Evolutionary conservation across 2,888 invertebrate genomes (phyloP), one percentile per base, ranked within the genome.

Genomic region (Galerucella pusilla): DNA sequence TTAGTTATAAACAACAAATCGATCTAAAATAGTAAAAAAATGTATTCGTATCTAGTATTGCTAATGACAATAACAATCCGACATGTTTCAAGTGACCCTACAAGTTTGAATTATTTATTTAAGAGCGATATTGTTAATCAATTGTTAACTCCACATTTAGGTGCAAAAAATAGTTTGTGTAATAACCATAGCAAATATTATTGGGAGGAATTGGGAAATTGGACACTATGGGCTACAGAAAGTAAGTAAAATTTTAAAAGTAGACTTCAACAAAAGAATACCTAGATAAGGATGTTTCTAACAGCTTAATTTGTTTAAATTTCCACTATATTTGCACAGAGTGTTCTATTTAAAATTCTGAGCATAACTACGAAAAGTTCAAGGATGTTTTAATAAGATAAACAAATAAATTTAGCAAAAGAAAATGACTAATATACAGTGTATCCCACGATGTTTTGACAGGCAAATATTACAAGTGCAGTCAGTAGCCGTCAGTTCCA

Each of bases 181-280:
- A 73, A 79, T 59, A 81, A 83, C 64, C 82, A 84, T 73, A 84
- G 81, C 69, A 65, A 76, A 65, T 79, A 80, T 65, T 85, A 85
- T 73, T 69, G 79, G 67, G 74, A 81, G 16, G 82, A 84, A 60
- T 71, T 84, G 61, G 80, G 78, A 60, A 81, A 81, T 20, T 78
- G 83, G 35, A 83, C 78, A 64, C 59, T 84, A 57, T 85, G 85
- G 85, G 85, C 85, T 5, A 81, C 82, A 52, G 83, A 84, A 78
- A 85, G 85, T 85, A 81, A 78, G 83, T 83, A 67, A 49, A 42
- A 6, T 42, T 42, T 42, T 1, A 6, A 35, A 5, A 5, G 0
- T 6, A 35, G 5, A 35, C 35, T 42, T 46, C 1, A 46, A 12
- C 2, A 46, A 46, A 12, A 46, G 46, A 12, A 12, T 35, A 35